Base-by-base conservation (phyloP, 2,797 vertebrate species). In the Echiichthys vipera region DNA sequence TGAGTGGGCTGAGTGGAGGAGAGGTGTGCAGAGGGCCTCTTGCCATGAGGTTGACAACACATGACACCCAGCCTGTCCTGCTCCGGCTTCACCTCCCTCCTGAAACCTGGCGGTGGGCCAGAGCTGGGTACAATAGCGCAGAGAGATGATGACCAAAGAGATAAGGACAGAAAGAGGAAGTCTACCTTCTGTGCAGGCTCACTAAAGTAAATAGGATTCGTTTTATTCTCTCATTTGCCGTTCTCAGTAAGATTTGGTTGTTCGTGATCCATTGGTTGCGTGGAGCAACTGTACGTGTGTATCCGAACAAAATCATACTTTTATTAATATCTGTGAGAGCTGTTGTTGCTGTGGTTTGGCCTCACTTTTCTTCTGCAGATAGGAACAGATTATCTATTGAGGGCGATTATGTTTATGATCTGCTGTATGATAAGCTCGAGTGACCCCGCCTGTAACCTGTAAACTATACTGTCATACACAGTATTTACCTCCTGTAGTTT, bases 131-230 rank as follows among this genome's bases (percentile, higher is more conserved):
- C 89, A 92, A 90, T 84, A 69, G 85, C 2, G 7, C 1, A 1
- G 9, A 78, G 62, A 75, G 71, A 73, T 77, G 88, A 89, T 79
- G 81, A 69, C 61, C 77, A 37, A 15, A 61, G 54, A 71, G 90
- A 91, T 90, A 86, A 85, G 71, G 30, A 67, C 66, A 51, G 65
- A 79, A 91, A 86, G 73, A 87, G 89, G 85, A 88, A 85, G 79
- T 84, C 39, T 40, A n/a, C 24, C 54, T 53, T 74, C 71, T 80
- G 70, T 66, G 66, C 57, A 43, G 64, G 73, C 71, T 42, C 11
- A 9, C 50, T 66, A 47, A 77, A 67, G 57, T 77, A 69, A 81
- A 77, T 62, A 73, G 5, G 7, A 51, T 25, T 53, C 2, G 30
- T 68, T 81, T 50, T 63, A 2, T 56, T 42, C 58, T 4, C 17